phyloP scores from a whole-genome alignment of 2,888 invertebrate species.

The Plebejus argus region DNA sequence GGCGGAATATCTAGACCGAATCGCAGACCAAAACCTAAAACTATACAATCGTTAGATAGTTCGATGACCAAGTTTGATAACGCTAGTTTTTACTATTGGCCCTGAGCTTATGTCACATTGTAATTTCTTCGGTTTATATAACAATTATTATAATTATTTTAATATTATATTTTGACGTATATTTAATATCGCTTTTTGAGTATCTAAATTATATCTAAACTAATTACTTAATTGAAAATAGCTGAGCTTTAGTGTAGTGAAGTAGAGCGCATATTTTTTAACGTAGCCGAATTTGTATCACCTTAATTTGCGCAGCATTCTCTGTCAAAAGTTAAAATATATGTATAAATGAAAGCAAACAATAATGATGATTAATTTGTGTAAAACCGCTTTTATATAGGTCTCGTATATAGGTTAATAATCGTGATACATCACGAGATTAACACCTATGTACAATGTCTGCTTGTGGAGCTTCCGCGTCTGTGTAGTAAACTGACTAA shows the following conservation, averaged over 20 bases:
- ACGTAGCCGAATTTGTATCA: too few relatives aligned
- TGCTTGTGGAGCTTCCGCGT: neutral
- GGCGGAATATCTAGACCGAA: conserved; percentile 3
- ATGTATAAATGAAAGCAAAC: conserved; percentile 29
- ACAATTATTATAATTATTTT: neutral
- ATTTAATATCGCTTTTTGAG: neutral
- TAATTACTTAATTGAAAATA: neutral
- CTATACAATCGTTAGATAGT: neutral
- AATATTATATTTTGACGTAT: neutral
- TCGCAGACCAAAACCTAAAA: neutral
- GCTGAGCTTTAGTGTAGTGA: too few relatives aligned
- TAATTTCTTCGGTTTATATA: neutral
- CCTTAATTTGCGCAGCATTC: neutral
- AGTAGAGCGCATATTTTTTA: too few relatives aligned
- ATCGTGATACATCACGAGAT: conserved; percentile 15
- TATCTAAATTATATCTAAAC: neutral
- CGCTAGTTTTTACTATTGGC: neutral
- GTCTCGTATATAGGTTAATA: conserved; percentile 21
- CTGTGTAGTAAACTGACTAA: conserved; percentile 10
- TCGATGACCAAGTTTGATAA: conserved; percentile 10
- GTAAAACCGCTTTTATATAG: conserved; percentile 21
- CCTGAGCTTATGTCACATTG: neutral
- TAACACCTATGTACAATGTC: conserved; percentile 14
- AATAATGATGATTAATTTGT: conserved; percentile 26
- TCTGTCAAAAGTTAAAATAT: neutral